Evolutionary conservation across 2,113 vertebrate genomes (phyloP).

Genomic region (Xiphophorus hellerii): DNA sequence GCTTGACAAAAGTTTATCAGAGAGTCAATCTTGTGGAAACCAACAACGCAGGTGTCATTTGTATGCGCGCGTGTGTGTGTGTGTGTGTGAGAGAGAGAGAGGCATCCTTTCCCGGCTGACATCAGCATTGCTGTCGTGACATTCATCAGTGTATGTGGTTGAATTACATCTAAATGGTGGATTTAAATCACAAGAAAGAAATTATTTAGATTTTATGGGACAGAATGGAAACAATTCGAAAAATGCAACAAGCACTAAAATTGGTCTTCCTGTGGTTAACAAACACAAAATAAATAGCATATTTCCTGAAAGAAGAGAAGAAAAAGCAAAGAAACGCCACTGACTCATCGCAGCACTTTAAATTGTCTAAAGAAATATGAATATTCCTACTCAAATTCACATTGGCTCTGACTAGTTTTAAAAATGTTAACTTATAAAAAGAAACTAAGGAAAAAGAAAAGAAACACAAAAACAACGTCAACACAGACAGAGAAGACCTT

Average conservation of each 20-base stretch:
- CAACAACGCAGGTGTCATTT: conserved; percentile 72
- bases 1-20: conserved; percentile 59
- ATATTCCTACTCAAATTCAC: not conserved
- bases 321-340: not conserved
- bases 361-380: not conserved
- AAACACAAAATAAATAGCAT: not conserved
- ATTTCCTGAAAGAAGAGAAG: no score
- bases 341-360: not conserved
- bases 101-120: conserved; percentile 24
- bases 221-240: not conserved
- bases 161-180: not conserved
- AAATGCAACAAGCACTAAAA: not conserved
- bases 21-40: conserved; percentile 64
- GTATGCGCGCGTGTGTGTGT: conserved; percentile 11
- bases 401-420: no score
- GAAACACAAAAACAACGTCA: no score
- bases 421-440: not conserved
- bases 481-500: not conserved
- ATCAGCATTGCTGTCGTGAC: conserved; percentile 11
- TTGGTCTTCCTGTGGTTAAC: not conserved
- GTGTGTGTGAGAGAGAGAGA: conserved; percentile 8
- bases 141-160: not conserved
- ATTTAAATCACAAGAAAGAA: conserved; percentile 13
- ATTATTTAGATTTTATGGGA: not conserved
- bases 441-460: no score